Base-by-base conservation (phyloP, 2,797 vertebrate genomes). In the Chelidonichthys spinosus region DNA sequence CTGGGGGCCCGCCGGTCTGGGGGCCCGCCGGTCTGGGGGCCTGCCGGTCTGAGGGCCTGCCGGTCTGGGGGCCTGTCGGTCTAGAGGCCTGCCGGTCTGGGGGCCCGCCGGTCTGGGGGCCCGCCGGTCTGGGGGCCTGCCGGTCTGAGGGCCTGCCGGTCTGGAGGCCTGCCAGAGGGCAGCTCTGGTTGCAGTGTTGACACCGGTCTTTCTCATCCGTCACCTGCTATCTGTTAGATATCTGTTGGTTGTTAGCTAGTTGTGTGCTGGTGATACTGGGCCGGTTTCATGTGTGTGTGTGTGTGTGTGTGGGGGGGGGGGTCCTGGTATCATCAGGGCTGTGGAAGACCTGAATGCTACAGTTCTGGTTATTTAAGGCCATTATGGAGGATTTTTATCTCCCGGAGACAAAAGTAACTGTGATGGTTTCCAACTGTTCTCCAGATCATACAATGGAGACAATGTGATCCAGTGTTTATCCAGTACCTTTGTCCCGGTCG, bases 181-280 rank as follows among this genome's bases (percentile, higher is more conserved):
- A 77, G 83, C 76, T 91, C 87, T 13, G 11, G 55, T 88, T 90
- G 87, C 90, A 85, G 65, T 80, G 80, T 90, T 86, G 87, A 89
- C 81, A 87, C 84, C 43, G 79, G 70, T 85, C 64, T 49, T 74
- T 85, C 87, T 86, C 87, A 88, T 90, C 86, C 84, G 86, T 91
- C 89, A 87, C 84, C 86, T 90, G 90, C 84, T 88, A 63, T 83
- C 85, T 87, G 88, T 92, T 87, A 92, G 25, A 25, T 25, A 25
- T 25, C 25, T 25, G 25, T 25, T 25, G 25, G 25, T 25, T 25
- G 25, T 25, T 25, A 25, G 25, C 25, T 25, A 25, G 83, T 79
- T 74, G 65, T 0, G 78, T 36, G 70, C 78, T 60, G 63, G 54
- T 72, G 84, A 81, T 66, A 82, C 77, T 50, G 49, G 49, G 44